Evolutionary conservation across 2,888 invertebrate genomes (phyloP).

Genomic region (Cephonodes hylas): DNA sequence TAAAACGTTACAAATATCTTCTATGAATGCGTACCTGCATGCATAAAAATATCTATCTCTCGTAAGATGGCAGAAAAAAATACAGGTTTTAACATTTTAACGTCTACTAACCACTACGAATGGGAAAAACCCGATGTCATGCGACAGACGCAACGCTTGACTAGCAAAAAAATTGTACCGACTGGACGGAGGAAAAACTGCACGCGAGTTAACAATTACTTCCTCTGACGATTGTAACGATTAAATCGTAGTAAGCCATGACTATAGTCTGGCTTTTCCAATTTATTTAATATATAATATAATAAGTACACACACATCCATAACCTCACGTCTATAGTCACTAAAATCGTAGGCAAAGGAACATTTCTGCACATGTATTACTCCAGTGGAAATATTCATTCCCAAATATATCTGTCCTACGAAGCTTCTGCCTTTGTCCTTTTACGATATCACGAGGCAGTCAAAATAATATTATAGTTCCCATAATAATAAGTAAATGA

Average conservation of each 20-base stretch:
- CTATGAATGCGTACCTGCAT: neutral
- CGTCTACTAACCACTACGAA: neutral
- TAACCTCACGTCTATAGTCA: too few species aligned
- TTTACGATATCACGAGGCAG: too few species aligned
- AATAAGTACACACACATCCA: neutral
- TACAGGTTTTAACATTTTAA: neutral
- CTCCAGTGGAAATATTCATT: too few species aligned
- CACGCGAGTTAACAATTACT: neutral
- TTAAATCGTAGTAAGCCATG: neutral
- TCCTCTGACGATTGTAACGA: neutral
- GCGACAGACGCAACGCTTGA: neutral
- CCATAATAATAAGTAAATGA: too few species aligned
- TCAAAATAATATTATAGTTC: too few species aligned
- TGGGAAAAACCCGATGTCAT: slow-evolving; percentile 5
- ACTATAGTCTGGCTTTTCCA: neutral
- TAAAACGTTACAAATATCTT: neutral
- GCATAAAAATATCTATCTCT: neutral
- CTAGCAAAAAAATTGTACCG: neutral
- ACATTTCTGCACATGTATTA: too few species aligned
- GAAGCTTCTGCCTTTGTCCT: neutral
- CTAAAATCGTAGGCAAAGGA: too few species aligned
- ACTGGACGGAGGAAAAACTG: neutral
- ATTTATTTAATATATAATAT: neutral
- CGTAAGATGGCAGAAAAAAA: neutral
- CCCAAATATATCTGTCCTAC: too few species aligned